Conservation (phyloP, 2,888 invertebrate genomes). For the Antheraea yamamai region DNA sequence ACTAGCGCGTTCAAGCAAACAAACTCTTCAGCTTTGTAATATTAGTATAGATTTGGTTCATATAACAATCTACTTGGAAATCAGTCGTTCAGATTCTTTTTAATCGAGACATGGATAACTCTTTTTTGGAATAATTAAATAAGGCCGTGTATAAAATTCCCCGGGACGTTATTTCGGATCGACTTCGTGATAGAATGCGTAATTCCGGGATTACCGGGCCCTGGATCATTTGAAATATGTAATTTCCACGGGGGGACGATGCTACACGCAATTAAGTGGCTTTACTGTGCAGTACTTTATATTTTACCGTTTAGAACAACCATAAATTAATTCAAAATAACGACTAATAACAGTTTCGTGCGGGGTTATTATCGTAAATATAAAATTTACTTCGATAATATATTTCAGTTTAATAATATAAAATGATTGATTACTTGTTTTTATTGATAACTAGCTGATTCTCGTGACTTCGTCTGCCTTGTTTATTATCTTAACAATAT, state of each 20-base stretch:
- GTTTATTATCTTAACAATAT: no score
- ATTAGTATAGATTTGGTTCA: neutral
- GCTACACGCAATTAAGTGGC: constrained; percentile 20
- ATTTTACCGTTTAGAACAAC: constrained; percentile 10
- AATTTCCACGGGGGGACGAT: constrained; percentile 33
- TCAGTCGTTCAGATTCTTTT: neutral
- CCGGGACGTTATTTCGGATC: constrained; percentile 34
- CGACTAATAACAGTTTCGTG: neutral
- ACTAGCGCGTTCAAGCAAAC: no score
- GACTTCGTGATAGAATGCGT: constrained; percentile 52
- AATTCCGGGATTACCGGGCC: constrained; percentile 39
- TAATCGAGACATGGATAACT: neutral
- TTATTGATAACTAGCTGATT: no score
- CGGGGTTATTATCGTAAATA: neutral
- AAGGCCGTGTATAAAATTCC: constrained; percentile 11
- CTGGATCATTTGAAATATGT: constrained; percentile 38
- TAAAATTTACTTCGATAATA: neutral
- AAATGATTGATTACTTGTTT: no score
- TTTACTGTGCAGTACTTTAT: constrained; percentile 18
- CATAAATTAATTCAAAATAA: constrained; percentile 1
- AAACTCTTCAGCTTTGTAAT: no score
- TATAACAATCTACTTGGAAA: neutral
- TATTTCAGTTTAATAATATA: neutral
- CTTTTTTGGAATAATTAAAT: constrained; percentile 4
- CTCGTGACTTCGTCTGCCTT: no score